Percentiles rank a stretch among this genome's conserved stretches.
These are phyloP conservation scores for Typhlichthys subterraneus DNA, from an alignment of 2,797 vertebrate species.

Conservation along the genomic window DNA sequence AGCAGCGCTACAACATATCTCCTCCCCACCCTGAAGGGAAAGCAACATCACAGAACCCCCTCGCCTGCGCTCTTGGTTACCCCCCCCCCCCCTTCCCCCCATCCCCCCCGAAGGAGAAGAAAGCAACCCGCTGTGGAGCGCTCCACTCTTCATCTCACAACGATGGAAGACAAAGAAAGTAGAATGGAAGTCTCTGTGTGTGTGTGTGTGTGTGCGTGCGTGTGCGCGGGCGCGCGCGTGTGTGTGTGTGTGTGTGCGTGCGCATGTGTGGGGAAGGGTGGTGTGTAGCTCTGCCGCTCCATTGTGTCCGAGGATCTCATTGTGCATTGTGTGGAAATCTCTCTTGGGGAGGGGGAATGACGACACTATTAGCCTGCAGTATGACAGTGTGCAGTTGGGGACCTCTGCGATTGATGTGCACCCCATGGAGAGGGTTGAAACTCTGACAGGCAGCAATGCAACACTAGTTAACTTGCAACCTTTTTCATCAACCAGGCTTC, in stretches of 20 bases:
- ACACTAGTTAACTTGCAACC: constrained; percentile 63
- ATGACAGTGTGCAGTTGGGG: constrained; percentile 54
- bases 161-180: constrained; percentile 70
- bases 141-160: constrained; percentile 73
- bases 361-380: constrained; percentile 65
- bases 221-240: not conserved
- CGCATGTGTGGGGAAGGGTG: not conserved
- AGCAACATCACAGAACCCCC: constrained; percentile 76
- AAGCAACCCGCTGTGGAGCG: constrained; percentile 75
- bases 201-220: constrained; percentile 35
- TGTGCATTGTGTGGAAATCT: constrained; percentile 61
- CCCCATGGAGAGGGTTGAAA: constrained; percentile 58
- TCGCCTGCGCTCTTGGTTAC: constrained; percentile 70
- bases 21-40: constrained; percentile 77
- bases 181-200: constrained; percentile 39
- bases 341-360: constrained; percentile 56
- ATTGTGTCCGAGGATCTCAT: constrained; percentile 69
- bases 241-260: not conserved
- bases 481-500: constrained; percentile 52
- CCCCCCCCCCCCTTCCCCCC: constrained; percentile 55
- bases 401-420: constrained; percentile 60
- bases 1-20: constrained; percentile 75
- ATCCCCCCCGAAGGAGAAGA: constrained; percentile 75
- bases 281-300: constrained; percentile 55
- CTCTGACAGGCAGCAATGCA: constrained; percentile 61